Conservation (phyloP, 2,888 invertebrate genomes). For the Epistrophe grossulariae region DNA sequence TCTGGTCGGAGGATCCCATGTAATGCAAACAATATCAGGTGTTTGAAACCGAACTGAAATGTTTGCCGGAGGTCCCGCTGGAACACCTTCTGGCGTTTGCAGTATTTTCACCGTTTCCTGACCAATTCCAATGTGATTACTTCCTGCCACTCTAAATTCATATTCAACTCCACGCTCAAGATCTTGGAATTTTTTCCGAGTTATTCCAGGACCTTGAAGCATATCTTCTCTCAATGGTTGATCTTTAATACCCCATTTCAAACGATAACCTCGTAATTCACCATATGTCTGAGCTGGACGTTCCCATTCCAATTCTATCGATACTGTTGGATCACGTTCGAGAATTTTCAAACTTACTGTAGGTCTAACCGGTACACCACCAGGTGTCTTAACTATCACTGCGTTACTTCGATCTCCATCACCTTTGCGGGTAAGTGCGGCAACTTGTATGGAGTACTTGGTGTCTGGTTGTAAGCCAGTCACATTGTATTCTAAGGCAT, state of each 20-base stretch:
- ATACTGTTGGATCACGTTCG: conserved; percentile 93
- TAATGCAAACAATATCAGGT: conserved; percentile 95
- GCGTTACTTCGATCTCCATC: conserved; percentile 97
- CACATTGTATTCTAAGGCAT: conserved; percentile 92
- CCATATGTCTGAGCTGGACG: conserved; percentile 95
- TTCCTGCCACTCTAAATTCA: conserved; percentile 98
- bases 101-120: conserved; percentile 96
- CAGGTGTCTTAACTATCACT: conserved; percentile 94
- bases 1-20: conserved; percentile 93
- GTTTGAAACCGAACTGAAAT: conserved; percentile 95
- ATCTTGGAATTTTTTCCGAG: conserved; percentile 89
- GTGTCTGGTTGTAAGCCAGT: conserved; percentile 97
- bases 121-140: conserved; percentile 97
- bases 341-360: conserved; percentile 92
- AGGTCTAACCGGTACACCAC: conserved; percentile 95
- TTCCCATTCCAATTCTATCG: conserved; percentile 96
- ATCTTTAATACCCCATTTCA: conserved; percentile 94
- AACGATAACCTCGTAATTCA: conserved; percentile 92
- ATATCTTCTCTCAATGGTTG: conserved; percentile 90
- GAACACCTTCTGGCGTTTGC: conserved; percentile 96
- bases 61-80: conserved; percentile 94
- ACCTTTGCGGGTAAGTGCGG: conserved; percentile 97
- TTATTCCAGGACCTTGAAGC: conserved; percentile 88
- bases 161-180: conserved; percentile 97
- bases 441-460: conserved; percentile 96